Base-by-base conservation (phyloP, 2,888 invertebrate species). In the Congeria kusceri region DNA sequence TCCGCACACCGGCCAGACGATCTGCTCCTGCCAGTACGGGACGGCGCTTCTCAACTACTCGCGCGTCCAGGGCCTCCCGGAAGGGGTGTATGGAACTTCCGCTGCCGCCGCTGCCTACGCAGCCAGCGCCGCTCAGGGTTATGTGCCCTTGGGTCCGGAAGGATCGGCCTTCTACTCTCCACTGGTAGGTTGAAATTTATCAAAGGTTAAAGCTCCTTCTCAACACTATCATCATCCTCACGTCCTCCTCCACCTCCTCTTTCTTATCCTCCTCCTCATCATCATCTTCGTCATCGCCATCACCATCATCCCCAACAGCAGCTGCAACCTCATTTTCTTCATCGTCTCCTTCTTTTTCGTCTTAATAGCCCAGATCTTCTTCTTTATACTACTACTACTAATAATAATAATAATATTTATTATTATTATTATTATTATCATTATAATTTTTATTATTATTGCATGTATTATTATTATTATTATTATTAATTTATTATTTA, bases 141-240 rank as follows among this genome's bases (percentile, higher is more conserved):
- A 93, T 84, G 89, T 93, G 46, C 92, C 93, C 18, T 86, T 93
- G 9, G 91, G 92, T 0, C 87, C 93, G 93, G 93, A 94, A 61
- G 97, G 97, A 92, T 98, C 98, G 64, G 98, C 98, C 72, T 98
- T 98, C 95, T 98, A 98, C 94, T 97, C 98, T 83, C 97, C 98
- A 88, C 94, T 98, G 96, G 98, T 98, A 95, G 96, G 98, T 91
- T 47, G 1, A n/a, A 32, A 29, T 11, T 20, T 9, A 49, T 20
- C 49, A 49, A 7, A 39, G 9, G 15, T 15, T 39, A 39, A 1
- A 13, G 39, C 15, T 1, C 13, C 39, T 39, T 39, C 9, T 39
- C 39, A 39, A 1, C 39, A 39, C 9, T 15, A 39, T 39, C 39
- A 39, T 39, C 39, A 39, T 9, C 3, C 9, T 15, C n/a, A n/a